A percentile compares a stretch with the other conserved stretches of the same genome.
These are phyloP conservation scores for Albula goreensis DNA, from an alignment of 2,113 vertebrate genomes.

Conservation along the genomic window DNA sequence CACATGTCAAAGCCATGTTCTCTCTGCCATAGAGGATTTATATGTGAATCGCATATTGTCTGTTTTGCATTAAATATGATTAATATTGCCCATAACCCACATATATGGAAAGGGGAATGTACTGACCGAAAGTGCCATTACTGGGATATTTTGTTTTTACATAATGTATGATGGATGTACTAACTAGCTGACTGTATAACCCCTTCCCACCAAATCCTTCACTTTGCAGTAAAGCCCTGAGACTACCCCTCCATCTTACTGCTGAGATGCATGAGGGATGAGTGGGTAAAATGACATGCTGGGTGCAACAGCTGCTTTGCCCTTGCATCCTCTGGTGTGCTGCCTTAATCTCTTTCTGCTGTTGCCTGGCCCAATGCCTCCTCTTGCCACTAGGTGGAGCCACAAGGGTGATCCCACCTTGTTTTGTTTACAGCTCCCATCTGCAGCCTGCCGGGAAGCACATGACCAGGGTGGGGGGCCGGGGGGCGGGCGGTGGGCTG, in stretches of 20 bases:
- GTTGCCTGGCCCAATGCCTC: neutral
- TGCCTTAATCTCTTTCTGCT: neutral
- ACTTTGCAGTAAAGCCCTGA: neutral
- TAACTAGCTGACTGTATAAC: neutral
- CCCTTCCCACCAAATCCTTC: slow-evolving; percentile 1
- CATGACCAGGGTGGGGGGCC: slow-evolving; percentile 4
- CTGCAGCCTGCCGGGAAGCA: slow-evolving; percentile 4
- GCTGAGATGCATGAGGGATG: neutral
- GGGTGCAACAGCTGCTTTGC: neutral
- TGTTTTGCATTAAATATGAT: neutral
- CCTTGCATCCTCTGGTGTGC: neutral
- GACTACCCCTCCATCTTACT: neutral
- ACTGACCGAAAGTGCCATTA: neutral
- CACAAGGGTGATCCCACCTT: neutral
- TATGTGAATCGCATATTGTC: neutral
- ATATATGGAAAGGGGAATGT: neutral
- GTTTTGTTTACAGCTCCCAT: slow-evolving; percentile 27
- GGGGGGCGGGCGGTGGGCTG: neutral
- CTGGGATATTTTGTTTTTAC: neutral
- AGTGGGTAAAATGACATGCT: neutral
- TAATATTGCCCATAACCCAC: neutral
- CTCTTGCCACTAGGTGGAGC: slow-evolving; percentile 23
- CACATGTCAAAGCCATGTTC: neutral
- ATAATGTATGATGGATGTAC: neutral
- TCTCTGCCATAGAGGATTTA: neutral